A percentile compares a stretch with the other conserved stretches of the same genome.
Conservation (phyloP, 1,140 invertebrate genomes). For the Meloidogyne floridensis region DNA sequence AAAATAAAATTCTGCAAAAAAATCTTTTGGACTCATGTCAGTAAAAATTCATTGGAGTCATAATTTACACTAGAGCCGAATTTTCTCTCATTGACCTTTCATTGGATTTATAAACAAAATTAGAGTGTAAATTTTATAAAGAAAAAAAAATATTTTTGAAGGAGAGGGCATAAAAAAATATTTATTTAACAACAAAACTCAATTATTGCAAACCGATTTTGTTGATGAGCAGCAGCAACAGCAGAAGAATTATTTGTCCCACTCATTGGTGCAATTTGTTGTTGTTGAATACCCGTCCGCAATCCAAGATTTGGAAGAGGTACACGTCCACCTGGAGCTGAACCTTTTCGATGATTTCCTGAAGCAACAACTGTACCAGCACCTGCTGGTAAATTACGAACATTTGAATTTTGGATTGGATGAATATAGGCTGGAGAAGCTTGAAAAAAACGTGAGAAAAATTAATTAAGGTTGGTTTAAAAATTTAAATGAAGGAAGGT, state of each 20-base stretch:
- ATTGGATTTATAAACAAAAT: no score
- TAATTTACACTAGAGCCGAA: not conserved
- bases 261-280: not conserved
- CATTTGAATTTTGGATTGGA: slow-evolving; percentile 43
- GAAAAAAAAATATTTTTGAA: not conserved
- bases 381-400: slow-evolving; percentile 33
- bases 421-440: slow-evolving; percentile 39
- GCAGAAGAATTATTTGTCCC: no score
- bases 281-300: slow-evolving; percentile 29
- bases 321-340: slow-evolving; percentile 54
- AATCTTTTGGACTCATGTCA: no score
- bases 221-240: slow-evolving; percentile 39
- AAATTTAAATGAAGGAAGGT: no score
- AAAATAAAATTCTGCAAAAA: no score
- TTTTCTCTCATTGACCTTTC: no score
- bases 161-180: not conserved
- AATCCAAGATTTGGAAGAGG: slow-evolving; percentile 51
- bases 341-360: slow-evolving; percentile 47
- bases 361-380: slow-evolving; percentile 9
- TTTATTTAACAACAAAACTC: no score
- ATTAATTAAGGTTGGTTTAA: no score
- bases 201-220: not conserved
- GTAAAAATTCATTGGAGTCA: no score
- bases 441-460: not conserved
- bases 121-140: no score